phyloP scores from a whole-genome alignment of 2,888 invertebrate species.

The Norana najaformis region DNA sequence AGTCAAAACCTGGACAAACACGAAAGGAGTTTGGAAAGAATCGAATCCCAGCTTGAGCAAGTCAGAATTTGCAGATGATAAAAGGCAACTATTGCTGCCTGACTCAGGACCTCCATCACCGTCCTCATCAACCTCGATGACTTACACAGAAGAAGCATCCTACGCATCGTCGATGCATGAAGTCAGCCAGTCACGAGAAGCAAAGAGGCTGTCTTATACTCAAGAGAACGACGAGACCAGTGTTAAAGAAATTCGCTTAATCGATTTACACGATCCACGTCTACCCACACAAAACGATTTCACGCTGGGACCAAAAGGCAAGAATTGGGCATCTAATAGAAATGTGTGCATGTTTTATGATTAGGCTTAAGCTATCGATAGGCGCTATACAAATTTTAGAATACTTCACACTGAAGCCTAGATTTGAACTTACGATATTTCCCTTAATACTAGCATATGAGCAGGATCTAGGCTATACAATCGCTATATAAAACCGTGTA shows the following conservation, averaged over 20 bases:
- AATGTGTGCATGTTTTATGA: no score
- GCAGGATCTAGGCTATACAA: no score
- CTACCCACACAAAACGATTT: not conserved
- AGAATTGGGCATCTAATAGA: not conserved
- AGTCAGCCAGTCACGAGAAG: not conserved
- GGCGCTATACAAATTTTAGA: no score
- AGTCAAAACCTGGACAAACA: not conserved
- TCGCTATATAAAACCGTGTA: no score
- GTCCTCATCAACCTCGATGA: not conserved
- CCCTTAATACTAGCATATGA: no score
- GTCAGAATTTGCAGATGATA: not conserved
- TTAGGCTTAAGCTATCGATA: no score
- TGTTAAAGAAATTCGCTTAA: not conserved
- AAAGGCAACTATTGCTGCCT: not conserved
- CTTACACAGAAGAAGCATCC: not conserved
- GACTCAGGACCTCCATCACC: not conserved
- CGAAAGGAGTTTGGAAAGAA: not conserved
- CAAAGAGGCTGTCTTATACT: not conserved
- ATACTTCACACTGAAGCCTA: no score
- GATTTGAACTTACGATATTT: no score
- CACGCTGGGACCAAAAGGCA: not conserved
- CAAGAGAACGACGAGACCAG: not conserved
- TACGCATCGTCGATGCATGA: not conserved
- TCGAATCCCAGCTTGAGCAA: not conserved
- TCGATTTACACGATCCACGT: not conserved